Evolutionary conservation across 1,140 invertebrate species (phyloP).

Genomic region (Drosophila nannoptera): DNA sequence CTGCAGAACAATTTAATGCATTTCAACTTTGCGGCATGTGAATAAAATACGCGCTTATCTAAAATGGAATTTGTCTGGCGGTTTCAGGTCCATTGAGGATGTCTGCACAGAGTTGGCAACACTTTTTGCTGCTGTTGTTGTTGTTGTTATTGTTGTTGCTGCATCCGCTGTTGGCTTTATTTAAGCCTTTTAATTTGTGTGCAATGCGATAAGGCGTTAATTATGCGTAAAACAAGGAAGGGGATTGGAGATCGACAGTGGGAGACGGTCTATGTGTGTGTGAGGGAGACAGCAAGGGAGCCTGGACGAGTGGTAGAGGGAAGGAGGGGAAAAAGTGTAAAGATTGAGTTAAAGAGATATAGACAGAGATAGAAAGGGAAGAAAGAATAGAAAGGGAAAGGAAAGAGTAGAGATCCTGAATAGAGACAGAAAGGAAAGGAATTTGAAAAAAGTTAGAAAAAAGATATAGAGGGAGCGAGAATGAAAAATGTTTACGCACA

Average conservation of each 20-base stretch:
- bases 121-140: conserved; percentile 10
- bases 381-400: too few relatives aligned
- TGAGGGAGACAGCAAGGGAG: background rate
- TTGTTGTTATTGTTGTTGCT: conserved; percentile 11
- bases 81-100: conserved; percentile 38
- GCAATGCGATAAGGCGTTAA: conserved; percentile 61
- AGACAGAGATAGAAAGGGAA: background rate
- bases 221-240: conserved; percentile 38
- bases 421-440: too few relatives aligned
- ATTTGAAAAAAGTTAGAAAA: too few relatives aligned
- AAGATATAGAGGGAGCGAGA: too few relatives aligned
- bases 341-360: too few relatives aligned
- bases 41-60: conserved; percentile 54
- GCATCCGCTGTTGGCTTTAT: background rate
- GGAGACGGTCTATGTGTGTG: too few relatives aligned
- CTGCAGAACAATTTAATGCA: background rate
- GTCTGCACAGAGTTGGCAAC: conserved; percentile 31
- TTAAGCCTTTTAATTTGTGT: conserved; percentile 66
- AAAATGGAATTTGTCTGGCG: conserved; percentile 43
- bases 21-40: conserved; percentile 26
- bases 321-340: background rate
- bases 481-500: too few relatives aligned
- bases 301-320: background rate
- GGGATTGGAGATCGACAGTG: background rate
- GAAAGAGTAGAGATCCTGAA: too few relatives aligned